phyloP scores from a whole-genome alignment of 2,797 vertebrate genomes.

The Lithobates pipiens region DNA sequence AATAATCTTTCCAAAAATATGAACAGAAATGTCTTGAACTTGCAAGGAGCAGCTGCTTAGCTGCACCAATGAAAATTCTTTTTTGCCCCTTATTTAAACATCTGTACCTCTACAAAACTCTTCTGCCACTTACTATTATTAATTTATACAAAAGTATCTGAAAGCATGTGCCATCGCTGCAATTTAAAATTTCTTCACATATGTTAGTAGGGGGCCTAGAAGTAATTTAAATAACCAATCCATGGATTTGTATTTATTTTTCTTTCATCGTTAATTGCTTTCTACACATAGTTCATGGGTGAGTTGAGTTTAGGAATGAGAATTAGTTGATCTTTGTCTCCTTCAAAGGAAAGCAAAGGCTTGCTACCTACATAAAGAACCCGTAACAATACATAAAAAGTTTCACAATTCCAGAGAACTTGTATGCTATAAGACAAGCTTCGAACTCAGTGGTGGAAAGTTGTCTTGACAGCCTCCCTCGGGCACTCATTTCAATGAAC shows the following conservation, averaged over 20 bases:
- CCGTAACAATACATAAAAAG: conserved; percentile 47
- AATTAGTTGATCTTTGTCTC: conserved; percentile 63
- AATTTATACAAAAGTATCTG: no score
- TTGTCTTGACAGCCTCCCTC: conserved; percentile 68
- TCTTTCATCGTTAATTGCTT: conserved; percentile 24
- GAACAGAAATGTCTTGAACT: no score
- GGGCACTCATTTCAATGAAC: conserved; percentile 63
- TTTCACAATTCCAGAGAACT: conserved; percentile 56
- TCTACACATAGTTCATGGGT: not conserved
- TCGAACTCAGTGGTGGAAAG: conserved; percentile 63
- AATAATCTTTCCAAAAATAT: no score
- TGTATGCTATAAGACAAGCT: conserved; percentile 60
- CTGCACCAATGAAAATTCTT: no score
- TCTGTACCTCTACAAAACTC: no score
- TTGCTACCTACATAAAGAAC: conserved; percentile 29
- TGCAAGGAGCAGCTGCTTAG: no score
- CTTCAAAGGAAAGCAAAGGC: conserved; percentile 34
- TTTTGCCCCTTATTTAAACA: no score
- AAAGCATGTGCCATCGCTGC: no score
- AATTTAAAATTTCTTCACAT: conserved; percentile 17
- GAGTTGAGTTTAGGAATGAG: conserved; percentile 60
- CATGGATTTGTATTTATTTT: conserved; percentile 20
- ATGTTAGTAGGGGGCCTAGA: not conserved
- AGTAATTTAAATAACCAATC: not conserved
- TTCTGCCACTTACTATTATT: no score